Conservation (phyloP, 2,797 vertebrate genomes). For the Acanthurus lineatus region DNA sequence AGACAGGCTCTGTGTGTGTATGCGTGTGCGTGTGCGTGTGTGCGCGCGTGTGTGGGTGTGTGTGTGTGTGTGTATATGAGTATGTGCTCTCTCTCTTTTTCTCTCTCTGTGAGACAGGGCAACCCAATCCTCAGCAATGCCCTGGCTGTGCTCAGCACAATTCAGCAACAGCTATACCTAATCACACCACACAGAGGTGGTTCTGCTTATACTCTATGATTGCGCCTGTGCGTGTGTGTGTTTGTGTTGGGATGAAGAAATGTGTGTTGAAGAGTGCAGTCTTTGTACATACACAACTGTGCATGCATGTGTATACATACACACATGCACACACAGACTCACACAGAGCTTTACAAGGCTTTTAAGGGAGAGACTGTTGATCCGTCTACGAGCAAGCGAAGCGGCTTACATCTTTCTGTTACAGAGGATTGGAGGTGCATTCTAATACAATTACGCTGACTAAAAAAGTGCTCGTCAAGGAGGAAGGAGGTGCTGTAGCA, state of each 20-base stretch:
- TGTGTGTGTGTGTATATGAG: constrained; percentile 47
- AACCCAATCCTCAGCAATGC: constrained; percentile 85
- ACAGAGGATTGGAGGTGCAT: constrained; percentile 77
- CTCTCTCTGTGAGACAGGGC: constrained; percentile 75
- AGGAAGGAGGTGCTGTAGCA: constrained; percentile 60
- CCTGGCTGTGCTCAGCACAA: constrained; percentile 81
- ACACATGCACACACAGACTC: constrained; percentile 33
- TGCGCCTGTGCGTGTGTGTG: constrained; percentile 20
- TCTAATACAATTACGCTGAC: constrained; percentile 82
- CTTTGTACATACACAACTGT: constrained; percentile 32
- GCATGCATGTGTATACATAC: constrained; percentile 13
- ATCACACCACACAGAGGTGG: constrained; percentile 82
- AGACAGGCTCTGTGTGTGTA: constrained; percentile 81
- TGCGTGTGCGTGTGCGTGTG: constrained; percentile 38
- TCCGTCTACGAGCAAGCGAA: constrained; percentile 79
- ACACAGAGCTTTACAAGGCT: constrained; percentile 65
- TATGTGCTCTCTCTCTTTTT: constrained; percentile 23
- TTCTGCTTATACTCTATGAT: constrained; percentile 67
- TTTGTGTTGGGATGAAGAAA: constrained; percentile 44
- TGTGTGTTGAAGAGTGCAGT: constrained; percentile 35
- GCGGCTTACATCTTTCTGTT: constrained; percentile 81
- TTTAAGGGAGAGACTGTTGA: constrained; percentile 77
- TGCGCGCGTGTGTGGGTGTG: constrained; percentile 18
- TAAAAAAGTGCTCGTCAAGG: constrained; percentile 66
- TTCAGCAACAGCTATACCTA: constrained; percentile 82